phyloP scores from a whole-genome alignment of 2,888 invertebrate species.

The Physocephala rufipes region DNA sequence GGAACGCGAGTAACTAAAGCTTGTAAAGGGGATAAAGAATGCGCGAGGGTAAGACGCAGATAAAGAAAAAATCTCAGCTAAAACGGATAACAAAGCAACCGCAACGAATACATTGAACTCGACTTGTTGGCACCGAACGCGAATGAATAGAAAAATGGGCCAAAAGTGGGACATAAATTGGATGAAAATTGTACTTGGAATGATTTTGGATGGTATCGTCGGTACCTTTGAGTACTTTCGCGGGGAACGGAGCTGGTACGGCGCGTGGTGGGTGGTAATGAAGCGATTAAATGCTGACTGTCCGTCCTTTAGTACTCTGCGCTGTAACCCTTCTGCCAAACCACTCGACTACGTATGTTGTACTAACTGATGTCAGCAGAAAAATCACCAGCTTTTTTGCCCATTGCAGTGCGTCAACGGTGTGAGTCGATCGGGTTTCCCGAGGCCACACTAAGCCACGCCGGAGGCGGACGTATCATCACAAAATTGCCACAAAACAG shows the following conservation, averaged over 20 bases:
- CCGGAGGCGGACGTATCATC: background rate
- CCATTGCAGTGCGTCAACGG: background rate
- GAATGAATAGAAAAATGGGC: background rate
- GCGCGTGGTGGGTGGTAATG: background rate
- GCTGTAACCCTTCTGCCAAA: too few species aligned
- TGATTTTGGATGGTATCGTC: too few species aligned
- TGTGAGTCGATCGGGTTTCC: background rate
- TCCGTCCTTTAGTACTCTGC: background rate
- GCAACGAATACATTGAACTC: constrained; percentile 21
- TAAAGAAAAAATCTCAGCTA: constrained; percentile 23
- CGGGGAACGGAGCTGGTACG: too few species aligned
- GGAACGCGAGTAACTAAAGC: background rate
- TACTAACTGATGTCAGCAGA: constrained; percentile 4
- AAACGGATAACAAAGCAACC: constrained; percentile 30
- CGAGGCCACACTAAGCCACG: background rate
- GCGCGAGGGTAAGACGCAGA: background rate
- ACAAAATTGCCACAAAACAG: constrained; percentile 6
- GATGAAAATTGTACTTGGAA: background rate
- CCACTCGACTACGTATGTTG: background rate
- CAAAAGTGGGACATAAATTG: background rate
- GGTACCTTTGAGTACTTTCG: background rate
- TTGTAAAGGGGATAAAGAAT: background rate
- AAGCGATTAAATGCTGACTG: background rate
- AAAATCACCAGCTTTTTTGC: constrained; percentile 20
- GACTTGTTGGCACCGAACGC: background rate